Conservation (phyloP, 2,113 vertebrate genomes). For the Oryzias javanicus region DNA sequence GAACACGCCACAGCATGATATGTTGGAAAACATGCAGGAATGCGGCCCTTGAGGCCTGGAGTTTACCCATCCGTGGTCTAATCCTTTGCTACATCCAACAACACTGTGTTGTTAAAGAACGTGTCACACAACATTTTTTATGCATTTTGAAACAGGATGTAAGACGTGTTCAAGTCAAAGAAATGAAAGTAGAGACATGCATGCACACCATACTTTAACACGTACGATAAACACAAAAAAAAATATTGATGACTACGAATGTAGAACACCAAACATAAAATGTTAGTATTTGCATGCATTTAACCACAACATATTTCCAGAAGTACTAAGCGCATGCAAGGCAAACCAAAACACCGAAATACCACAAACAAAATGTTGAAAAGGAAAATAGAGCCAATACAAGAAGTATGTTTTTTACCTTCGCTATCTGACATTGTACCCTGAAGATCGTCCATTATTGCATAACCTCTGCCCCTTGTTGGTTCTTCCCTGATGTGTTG, state of each 20-base stretch:
- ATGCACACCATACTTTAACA: slow-evolving; percentile 26
- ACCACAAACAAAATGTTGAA: slow-evolving; percentile 24
- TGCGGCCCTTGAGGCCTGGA: too few relatives aligned
- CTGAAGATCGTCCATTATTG: slow-evolving; percentile 97
- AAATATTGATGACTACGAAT: slow-evolving; percentile 76
- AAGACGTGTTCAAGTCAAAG: slow-evolving; percentile 23
- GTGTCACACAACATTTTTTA: slow-evolving; percentile 29
- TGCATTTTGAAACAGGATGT: slow-evolving; percentile 27
- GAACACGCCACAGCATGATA: too few relatives aligned
- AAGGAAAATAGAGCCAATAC: slow-evolving; percentile 7
- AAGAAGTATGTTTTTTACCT: slow-evolving; percentile 83
- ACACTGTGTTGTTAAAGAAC: slow-evolving; percentile 18
- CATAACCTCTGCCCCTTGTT: slow-evolving; percentile 87
- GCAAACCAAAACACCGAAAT: slow-evolving; percentile 30
- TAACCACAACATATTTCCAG: slow-evolving; percentile 2
- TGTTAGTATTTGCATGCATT: slow-evolving; percentile 49
- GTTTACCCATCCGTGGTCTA: too few relatives aligned
- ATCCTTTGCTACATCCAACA: not conserved
- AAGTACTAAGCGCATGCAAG: slow-evolving; percentile 37
- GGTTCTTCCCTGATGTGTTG: slow-evolving; percentile 97
- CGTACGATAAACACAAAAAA: slow-evolving; percentile 45
- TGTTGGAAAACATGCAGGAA: too few relatives aligned
- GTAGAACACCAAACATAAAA: slow-evolving; percentile 17
- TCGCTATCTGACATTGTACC: slow-evolving; percentile 98
- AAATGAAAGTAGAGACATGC: slow-evolving; percentile 25